Evolutionary conservation across 2,797 vertebrate genomes (phyloP).

Genomic region (Agapornis canus): DNA sequence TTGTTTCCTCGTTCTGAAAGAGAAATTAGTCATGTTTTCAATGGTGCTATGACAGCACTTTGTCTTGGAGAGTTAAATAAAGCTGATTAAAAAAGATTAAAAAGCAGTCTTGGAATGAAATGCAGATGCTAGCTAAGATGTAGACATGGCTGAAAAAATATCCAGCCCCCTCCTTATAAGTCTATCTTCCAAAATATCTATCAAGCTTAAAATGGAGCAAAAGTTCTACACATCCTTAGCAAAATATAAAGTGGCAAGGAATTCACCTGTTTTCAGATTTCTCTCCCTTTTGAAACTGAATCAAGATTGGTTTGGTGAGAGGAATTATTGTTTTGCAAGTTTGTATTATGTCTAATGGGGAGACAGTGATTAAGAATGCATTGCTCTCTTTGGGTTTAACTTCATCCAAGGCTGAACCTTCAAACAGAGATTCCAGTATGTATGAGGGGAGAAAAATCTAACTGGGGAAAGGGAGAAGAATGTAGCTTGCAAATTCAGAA

Average conservation of each 20-base stretch:
- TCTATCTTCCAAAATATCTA: neutral
- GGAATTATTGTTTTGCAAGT: neutral
- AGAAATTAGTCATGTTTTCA: neutral
- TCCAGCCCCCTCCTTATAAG: neutral
- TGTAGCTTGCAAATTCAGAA: conserved; percentile 3
- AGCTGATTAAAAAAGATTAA: neutral
- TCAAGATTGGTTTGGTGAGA: neutral
- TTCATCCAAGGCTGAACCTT: neutral
- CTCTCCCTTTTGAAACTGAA: neutral
- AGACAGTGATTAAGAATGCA: neutral
- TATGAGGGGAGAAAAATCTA: neutral
- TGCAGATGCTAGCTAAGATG: neutral
- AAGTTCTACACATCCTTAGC: neutral
- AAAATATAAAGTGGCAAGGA: neutral
- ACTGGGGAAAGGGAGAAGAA: neutral
- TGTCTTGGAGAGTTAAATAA: neutral
- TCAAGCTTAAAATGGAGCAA: neutral
- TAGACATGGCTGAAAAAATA: neutral
- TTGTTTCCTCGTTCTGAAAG: neutral
- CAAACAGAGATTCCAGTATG: neutral
- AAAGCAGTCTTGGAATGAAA: neutral
- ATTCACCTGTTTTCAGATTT: neutral
- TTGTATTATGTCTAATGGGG: neutral
- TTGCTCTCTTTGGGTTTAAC: neutral
- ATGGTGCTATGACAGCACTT: neutral